Evolutionary conservation across 2,888 invertebrate genomes (phyloP), one percentile per base, ranked within the genome.

Genomic region (Gari tellinella): DNA sequence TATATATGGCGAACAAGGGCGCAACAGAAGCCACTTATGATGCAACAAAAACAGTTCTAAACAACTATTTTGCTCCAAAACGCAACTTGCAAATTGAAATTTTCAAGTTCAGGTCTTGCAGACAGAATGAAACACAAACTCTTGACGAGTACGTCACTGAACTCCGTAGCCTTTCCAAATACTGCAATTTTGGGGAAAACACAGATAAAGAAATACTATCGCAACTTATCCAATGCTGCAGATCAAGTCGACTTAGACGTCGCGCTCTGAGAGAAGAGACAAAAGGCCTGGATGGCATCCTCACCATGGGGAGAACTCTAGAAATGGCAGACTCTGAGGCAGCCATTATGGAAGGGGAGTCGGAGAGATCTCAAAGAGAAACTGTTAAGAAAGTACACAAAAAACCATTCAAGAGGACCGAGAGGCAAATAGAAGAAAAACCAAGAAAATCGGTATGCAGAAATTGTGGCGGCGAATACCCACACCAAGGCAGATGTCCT

Each of bases 91-190:
- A 74, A 38, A 74, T 80, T 68, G 74, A 78, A 52, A 62, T 80
- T 4, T 75, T 75, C 64, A 65, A 61, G 45, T 80, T 78, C 46
- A 23, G 77, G 23, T 46, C 19, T 7, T 63, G 60, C 49, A 80
- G 68, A 68, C 78, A 80, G 40, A 58, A 26, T 23, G 58, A 67
- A 12, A 53, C 49, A 0, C 80, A 75, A 43, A 55, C 74, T 12
- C 57, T 80, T 17, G 70, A 80, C 46, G 78, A 80, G 51, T 80
- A 25, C 48, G 57, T 74, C 1, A 77, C 77, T 10, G 77, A 80
- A 64, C 55, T 80, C 15, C 31, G 80, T 26, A 70, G 26, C 31
- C 38, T 74, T 19, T 56, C 74, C 14, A 72, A 66, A 49, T 51
- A 49, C 17, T 78, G 68, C 48, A 53, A 72, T 38, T 74, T 78